Evolutionary conservation across 2,888 invertebrate genomes (phyloP).

Genomic region (Hirtodrosophila duncani): DNA sequence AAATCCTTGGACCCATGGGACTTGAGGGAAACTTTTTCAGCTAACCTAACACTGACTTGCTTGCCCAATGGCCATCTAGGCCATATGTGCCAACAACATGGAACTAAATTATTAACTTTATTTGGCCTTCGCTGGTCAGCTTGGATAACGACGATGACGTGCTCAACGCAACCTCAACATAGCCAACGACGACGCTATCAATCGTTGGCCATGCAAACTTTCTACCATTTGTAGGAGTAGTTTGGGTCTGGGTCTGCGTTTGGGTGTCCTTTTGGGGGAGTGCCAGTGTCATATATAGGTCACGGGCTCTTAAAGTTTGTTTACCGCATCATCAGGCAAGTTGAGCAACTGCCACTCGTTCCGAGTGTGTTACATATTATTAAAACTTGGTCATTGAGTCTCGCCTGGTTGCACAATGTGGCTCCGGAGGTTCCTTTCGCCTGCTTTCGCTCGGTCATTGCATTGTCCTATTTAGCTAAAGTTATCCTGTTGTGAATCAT

Average conservation of each 20-base stretch:
- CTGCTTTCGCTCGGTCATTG: constrained; percentile 3
- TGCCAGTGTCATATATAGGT: constrained; percentile 41
- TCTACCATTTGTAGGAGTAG: constrained; percentile 6
- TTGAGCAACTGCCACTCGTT: constrained; percentile 4
- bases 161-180: background rate
- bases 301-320: constrained; percentile 55
- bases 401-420: constrained; percentile 29
- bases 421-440: too few relatives aligned
- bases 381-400: constrained; percentile 43
- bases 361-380: constrained; percentile 42
- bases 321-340: constrained; percentile 48
- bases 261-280: constrained; percentile 13
- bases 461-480: constrained; percentile 20
- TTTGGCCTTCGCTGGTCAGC: constrained; percentile 39
- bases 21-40: too few relatives aligned
- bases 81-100: constrained; percentile 41
- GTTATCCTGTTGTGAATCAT: constrained; percentile 35
- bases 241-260: constrained; percentile 10
- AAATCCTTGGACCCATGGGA: background rate
- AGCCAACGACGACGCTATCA: constrained; percentile 27
- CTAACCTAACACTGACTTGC: too few relatives aligned
- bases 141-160: constrained; percentile 16
- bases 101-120: constrained; percentile 51
- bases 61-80: constrained; percentile 9
- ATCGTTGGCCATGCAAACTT: constrained; percentile 46